phyloP scores from a whole-genome alignment of 2,888 invertebrate genomes.

The Temnothorax ravouxi region DNA sequence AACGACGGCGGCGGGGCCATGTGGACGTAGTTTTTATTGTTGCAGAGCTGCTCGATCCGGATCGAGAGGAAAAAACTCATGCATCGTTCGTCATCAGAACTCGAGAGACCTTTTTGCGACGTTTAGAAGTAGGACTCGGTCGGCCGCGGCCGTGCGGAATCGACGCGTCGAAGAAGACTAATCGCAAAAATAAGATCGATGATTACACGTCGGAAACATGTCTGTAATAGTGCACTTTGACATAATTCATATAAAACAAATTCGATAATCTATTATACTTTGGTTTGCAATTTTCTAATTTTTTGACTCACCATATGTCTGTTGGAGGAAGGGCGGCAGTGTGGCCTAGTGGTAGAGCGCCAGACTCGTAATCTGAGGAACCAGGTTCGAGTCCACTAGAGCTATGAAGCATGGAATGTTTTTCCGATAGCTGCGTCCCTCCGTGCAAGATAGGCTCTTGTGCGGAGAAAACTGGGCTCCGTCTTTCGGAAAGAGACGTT shows the following conservation, averaged over 20 bases:
- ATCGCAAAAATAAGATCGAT: not conserved
- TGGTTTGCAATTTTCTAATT: not conserved
- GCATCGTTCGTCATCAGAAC: conserved; percentile 14
- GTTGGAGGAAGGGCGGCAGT: too few species aligned
- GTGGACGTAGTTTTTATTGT: conserved; percentile 69
- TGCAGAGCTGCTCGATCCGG: conserved; percentile 47
- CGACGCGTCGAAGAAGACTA: not conserved
- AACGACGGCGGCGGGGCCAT: conserved; percentile 60
- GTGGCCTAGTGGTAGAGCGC: too few species aligned
- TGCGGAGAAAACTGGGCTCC: too few species aligned
- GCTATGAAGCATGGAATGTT: too few species aligned
- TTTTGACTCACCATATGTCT: not conserved
- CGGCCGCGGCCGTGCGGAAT: not conserved
- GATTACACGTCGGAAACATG: not conserved
- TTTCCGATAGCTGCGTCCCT: too few species aligned
- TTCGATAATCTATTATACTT: not conserved
- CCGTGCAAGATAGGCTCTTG: too few species aligned
- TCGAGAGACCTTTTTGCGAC: conserved; percentile 3
- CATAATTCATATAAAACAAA: not conserved
- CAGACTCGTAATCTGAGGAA: too few species aligned
- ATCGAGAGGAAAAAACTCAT: conserved; percentile 24
- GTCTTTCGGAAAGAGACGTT: too few species aligned
- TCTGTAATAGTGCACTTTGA: not conserved
- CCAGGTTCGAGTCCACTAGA: too few species aligned
- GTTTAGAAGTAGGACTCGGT: conserved; percentile 22